phyloP scores from a whole-genome alignment of 2,888 invertebrate species.

The Drosophila neotestacea region DNA sequence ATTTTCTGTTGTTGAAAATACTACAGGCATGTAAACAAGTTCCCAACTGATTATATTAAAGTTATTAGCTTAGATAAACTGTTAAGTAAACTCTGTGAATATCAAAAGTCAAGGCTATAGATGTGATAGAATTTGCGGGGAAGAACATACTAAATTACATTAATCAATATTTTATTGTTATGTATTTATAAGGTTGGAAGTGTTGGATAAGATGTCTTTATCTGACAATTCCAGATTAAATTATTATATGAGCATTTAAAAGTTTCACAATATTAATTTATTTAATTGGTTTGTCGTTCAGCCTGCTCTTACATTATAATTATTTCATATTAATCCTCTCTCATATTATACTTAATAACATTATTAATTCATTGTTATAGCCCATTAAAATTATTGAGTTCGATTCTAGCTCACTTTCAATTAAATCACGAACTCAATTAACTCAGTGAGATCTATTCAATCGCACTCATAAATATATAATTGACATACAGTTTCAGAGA shows the following conservation, averaged over 20 bases:
- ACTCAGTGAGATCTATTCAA: slow-evolving; percentile 18
- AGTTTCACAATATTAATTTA: background rate
- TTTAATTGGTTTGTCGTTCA: background rate
- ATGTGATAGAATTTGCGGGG: background rate
- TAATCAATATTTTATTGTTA: too few relatives aligned
- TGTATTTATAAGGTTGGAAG: too few relatives aligned
- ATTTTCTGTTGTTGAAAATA: too few relatives aligned
- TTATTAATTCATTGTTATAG: slow-evolving; percentile 12
- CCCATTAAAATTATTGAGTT: slow-evolving; percentile 6
- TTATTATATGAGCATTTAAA: background rate
- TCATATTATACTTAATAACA: slow-evolving; percentile 18
- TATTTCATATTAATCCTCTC: background rate
- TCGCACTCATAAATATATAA: slow-evolving; percentile 13
- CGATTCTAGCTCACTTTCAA: slow-evolving; percentile 21
- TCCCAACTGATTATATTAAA: background rate
- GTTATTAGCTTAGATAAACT: background rate
- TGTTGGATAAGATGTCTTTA: too few relatives aligned
- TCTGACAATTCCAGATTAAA: too few relatives aligned
- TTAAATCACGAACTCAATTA: slow-evolving; percentile 50
- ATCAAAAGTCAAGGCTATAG: background rate
- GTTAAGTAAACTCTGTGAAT: background rate
- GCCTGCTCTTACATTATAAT: background rate
- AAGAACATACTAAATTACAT: too few relatives aligned
- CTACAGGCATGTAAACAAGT: background rate
- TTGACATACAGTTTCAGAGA: slow-evolving; percentile 22